Evolutionary conservation across 2,888 invertebrate species (phyloP).

Genomic region (Fragum fragum): DNA sequence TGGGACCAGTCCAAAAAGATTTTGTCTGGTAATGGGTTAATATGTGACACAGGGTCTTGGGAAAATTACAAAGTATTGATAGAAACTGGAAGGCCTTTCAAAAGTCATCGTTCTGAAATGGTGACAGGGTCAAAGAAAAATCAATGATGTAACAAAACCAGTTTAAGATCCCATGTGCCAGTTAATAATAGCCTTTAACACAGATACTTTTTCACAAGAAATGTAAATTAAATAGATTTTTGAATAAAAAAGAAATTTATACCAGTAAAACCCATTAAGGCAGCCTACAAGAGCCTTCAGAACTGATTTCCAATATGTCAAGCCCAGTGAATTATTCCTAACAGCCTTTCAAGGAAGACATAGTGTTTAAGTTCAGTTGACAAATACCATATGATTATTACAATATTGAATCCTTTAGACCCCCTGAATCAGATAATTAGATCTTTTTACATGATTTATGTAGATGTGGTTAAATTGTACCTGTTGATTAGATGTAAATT

Average conservation of each 20-base stretch:
- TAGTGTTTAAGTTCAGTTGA: background rate
- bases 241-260: conserved; percentile 28
- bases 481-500: too few species aligned
- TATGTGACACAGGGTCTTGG: too few species aligned
- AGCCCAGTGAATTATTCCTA: background rate
- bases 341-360: background rate
- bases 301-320: conserved; percentile 6
- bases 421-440: too few species aligned
- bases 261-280: background rate
- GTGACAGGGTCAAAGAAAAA: conserved; percentile 9
- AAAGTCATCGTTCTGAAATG: background rate
- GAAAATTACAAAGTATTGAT: too few species aligned
- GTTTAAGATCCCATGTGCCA: background rate
- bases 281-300: conserved; percentile 6
- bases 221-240: conserved; percentile 14
- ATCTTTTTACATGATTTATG: too few species aligned
- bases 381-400: background rate
- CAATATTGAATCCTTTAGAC: too few species aligned
- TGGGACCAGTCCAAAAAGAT: too few species aligned
- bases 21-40: too few species aligned
- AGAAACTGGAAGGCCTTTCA: background rate
- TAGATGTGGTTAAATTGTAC: too few species aligned
- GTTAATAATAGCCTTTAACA: conserved; percentile 15
- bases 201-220: conserved; percentile 2
- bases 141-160: conserved; percentile 12